A percentile compares a stretch with the other conserved stretches of the same genome.
Conservation (phyloP, 2,113 vertebrate genomes). For the Sula dactylatra region DNA sequence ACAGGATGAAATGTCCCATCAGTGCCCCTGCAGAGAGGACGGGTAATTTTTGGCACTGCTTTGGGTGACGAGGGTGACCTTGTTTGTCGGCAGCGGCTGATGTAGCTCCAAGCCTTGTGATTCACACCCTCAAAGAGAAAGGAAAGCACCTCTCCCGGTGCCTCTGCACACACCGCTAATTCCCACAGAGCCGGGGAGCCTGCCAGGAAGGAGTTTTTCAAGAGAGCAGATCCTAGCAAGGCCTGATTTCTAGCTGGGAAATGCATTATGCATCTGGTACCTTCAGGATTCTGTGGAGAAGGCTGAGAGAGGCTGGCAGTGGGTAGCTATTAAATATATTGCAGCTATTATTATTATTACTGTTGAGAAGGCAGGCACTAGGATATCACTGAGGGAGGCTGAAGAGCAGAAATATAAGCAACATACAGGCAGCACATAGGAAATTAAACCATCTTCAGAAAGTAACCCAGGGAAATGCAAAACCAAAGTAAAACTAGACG, state of each 20-base stretch:
- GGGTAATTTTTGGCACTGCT: not conserved
- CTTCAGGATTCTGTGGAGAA: conserved; percentile 48
- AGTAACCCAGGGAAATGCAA: not conserved
- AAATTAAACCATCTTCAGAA: conserved; percentile 16
- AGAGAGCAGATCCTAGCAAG: not conserved
- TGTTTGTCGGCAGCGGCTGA: not conserved
- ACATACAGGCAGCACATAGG: not conserved
- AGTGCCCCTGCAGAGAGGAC: not conserved
- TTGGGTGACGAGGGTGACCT: fast-evolving
- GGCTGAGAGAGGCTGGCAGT: conserved; percentile 49
- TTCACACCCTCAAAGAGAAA: not conserved
- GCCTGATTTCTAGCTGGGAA: conserved; percentile 49
- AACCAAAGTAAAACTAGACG: not conserved
- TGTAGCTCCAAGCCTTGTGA: not conserved
- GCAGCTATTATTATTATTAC: conserved; percentile 58
- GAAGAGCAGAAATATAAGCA: not conserved
- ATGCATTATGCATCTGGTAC: conserved; percentile 55
- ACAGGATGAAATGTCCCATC: not conserved
- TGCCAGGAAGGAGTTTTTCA: conserved; percentile 6
- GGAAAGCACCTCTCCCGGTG: not conserved
- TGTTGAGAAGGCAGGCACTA: conserved; percentile 33
- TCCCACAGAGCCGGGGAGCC: not conserved
- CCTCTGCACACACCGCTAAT: not conserved
- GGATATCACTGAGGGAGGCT: not conserved
- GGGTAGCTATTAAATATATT: conserved; percentile 65